These are phyloP conservation scores for Neodiprion virginianus DNA, from an alignment of 1,140 invertebrate genomes.

Conservation along the genomic window DNA sequence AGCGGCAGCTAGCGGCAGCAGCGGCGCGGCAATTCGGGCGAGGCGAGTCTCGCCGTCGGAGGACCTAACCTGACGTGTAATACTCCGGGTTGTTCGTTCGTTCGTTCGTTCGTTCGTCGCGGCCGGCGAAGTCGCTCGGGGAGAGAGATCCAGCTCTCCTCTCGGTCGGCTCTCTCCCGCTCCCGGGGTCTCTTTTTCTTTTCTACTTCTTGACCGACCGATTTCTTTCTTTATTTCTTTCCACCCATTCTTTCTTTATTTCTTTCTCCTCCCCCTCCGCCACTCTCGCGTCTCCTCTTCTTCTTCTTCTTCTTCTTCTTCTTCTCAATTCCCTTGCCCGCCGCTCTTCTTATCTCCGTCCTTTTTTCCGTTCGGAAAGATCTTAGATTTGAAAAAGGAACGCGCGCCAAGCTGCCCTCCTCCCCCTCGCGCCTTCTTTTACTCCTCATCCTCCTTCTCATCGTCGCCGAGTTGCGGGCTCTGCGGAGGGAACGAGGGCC, in stretches of 20 bases:
- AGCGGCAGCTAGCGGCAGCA: not conserved
- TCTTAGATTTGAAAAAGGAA: constrained; percentile 21
- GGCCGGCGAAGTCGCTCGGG: constrained; percentile 25
- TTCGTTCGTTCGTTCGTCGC: constrained; percentile 10
- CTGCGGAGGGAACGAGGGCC: constrained; percentile 4
- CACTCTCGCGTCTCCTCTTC: constrained; percentile 6
- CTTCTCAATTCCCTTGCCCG: not conserved
- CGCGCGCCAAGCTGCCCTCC: not conserved
- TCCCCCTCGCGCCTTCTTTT: not conserved
- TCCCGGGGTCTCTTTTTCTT: constrained; percentile 14
- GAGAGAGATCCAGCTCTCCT: constrained; percentile 24
- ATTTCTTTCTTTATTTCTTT: constrained; percentile 19
- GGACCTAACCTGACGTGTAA: not conserved
- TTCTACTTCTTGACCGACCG: constrained; percentile 21
- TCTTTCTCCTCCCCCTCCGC: not conserved
- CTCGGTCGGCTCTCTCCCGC: constrained; percentile 34
- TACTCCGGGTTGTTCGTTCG: constrained; percentile 40
- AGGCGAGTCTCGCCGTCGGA: constrained; percentile 1
- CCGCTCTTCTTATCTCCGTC: not conserved
- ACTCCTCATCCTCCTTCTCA: constrained; percentile 2
- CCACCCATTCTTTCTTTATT: constrained; percentile 8
- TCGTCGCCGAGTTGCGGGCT: not conserved
- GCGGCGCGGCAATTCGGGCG: constrained; percentile 20
- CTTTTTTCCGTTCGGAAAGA: constrained; percentile 13
- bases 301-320: constrained; percentile 16